Percentiles rank a stretch among this genome's conserved stretches.
phyloP scores from a whole-genome alignment of 1,140 invertebrate species.

The Lucilia sericata region DNA sequence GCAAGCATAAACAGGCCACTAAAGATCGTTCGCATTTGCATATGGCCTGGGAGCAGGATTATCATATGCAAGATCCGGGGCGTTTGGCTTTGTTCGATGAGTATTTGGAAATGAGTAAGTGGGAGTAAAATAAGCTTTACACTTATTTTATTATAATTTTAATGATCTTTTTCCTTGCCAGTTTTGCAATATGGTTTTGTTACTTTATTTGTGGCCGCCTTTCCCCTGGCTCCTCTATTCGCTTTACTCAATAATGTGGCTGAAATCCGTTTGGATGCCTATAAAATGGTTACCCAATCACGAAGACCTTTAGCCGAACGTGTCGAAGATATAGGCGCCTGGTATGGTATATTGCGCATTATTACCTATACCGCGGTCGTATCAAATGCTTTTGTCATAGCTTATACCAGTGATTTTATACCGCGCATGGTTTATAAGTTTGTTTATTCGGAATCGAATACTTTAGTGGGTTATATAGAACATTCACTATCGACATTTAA shows the following conservation, averaged over 20 bases:
- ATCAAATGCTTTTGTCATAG: slow-evolving; percentile 93
- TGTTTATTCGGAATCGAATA: slow-evolving; percentile 80
- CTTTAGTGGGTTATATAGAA: slow-evolving; percentile 85
- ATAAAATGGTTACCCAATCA: slow-evolving; percentile 91
- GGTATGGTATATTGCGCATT: slow-evolving; percentile 87
- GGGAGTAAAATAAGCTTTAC: background rate
- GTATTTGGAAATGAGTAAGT: slow-evolving; percentile 94
- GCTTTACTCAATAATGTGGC: slow-evolving; percentile 90
- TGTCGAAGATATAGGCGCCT: slow-evolving; percentile 92
- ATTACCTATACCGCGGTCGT: slow-evolving; percentile 91
- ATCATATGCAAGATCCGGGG: slow-evolving; percentile 88
- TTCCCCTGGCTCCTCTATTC: slow-evolving; percentile 88
- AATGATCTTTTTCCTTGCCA: slow-evolving; percentile 68
- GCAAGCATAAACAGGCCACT: slow-evolving; percentile 78
- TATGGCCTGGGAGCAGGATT: slow-evolving; percentile 93
- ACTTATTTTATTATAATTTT: background rate
- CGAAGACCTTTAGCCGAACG: slow-evolving; percentile 87
- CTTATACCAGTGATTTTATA: slow-evolving; percentile 93
- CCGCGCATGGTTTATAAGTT: slow-evolving; percentile 90
- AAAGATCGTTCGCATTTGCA: slow-evolving; percentile 78
- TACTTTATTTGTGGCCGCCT: slow-evolving; percentile 90
- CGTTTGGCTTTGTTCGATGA: slow-evolving; percentile 92
- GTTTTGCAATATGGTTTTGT: slow-evolving; percentile 93
- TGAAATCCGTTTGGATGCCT: slow-evolving; percentile 89
- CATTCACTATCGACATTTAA: slow-evolving; percentile 85